Conservation (phyloP, 2,113 vertebrate genomes). For the Leptodactylus fuscus region DNA sequence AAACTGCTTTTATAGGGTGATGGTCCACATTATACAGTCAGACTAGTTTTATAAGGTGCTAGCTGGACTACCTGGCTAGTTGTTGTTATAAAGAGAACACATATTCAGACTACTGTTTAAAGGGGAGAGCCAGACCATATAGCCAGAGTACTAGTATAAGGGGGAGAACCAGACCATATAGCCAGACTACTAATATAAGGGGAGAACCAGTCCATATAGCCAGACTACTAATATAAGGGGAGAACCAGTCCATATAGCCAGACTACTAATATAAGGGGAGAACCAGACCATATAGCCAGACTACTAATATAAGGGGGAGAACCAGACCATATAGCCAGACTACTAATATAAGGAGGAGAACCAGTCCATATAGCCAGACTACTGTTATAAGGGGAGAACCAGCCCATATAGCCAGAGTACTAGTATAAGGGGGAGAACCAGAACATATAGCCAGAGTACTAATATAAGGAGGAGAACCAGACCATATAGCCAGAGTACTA, state of each 20-base stretch:
- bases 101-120: background rate
- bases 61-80: background rate
- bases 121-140: background rate
- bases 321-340: background rate
- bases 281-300: background rate
- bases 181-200: background rate
- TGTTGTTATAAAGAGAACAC: no score
- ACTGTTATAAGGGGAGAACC: background rate
- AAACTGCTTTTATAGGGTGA: background rate
- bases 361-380: background rate
- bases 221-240: background rate
- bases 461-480: background rate
- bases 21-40: background rate
- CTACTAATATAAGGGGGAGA: background rate
- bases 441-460: no score
- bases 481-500: background rate
- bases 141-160: background rate
- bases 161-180: background rate
- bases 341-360: background rate
- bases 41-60: background rate
- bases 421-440: background rate
- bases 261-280: background rate
- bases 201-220: background rate
- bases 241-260: background rate
- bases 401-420: background rate